Evolutionary conservation across 2,888 invertebrate genomes (phyloP).

Genomic region (Allolobophora icterica): DNA sequence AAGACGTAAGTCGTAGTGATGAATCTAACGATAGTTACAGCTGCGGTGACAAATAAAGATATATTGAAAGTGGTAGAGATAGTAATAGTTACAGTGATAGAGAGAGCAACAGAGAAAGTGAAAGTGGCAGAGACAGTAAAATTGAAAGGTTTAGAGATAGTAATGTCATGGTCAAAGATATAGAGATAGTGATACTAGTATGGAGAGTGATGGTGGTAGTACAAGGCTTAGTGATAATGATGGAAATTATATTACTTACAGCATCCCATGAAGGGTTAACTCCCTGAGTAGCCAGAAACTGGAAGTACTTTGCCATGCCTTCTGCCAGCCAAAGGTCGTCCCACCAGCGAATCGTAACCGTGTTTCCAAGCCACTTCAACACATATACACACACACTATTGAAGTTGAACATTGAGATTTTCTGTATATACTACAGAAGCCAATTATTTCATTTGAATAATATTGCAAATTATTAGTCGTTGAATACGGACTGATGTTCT

Average conservation of each 20-base stretch:
- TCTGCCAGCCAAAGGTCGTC: constrained; percentile 70
- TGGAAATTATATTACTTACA: neutral
- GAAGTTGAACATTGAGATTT: neutral
- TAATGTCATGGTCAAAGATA: too few species aligned
- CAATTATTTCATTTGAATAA: neutral
- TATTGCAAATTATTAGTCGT: neutral
- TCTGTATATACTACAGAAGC: neutral
- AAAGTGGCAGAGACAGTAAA: too few species aligned
- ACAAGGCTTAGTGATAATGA: neutral
- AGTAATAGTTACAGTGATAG: too few species aligned
- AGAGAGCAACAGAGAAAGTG: too few species aligned
- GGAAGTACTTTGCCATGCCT: constrained; percentile 79
- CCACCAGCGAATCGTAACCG: constrained; percentile 91
- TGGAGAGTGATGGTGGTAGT: too few species aligned
- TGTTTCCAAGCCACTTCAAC: constrained; percentile 65
- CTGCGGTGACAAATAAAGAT: too few species aligned
- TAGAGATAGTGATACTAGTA: neutral
- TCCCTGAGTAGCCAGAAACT: constrained; percentile 74
- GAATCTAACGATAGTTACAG: too few species aligned
- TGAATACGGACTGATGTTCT: too few species aligned
- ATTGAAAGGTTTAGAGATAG: too few species aligned
- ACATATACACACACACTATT: neutral
- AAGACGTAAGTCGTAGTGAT: too few species aligned
- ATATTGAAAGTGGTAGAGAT: too few species aligned
- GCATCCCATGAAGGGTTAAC: constrained; percentile 78